phyloP scores from a whole-genome alignment of 2,888 invertebrate species.

The Nymphalis polychloros region DNA sequence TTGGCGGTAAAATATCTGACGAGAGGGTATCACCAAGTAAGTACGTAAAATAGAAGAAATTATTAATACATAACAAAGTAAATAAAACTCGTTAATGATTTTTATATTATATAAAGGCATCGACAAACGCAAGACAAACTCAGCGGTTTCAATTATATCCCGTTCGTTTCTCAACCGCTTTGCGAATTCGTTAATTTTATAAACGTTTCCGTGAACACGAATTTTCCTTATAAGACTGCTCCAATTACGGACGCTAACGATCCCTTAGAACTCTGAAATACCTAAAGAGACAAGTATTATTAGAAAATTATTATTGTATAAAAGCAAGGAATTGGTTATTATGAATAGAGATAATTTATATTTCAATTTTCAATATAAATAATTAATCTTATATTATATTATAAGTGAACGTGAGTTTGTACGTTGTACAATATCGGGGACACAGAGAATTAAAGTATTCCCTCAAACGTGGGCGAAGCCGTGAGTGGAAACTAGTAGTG shows the following conservation, averaged over 20 bases:
- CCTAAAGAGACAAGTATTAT: conserved; percentile 18
- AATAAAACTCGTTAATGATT: neutral
- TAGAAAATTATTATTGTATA: neutral
- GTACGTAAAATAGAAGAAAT: no score
- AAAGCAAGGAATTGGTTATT: neutral
- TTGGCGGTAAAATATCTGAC: no score
- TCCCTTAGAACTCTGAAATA: conserved; percentile 22
- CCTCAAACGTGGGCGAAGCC: no score
- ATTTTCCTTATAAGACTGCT: conserved; percentile 23
- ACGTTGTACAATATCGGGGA: no score
- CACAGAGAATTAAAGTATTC: no score
- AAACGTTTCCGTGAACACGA: conserved; percentile 18
- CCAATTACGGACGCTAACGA: conserved; percentile 28
- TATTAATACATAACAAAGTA: no score
- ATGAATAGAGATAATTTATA: neutral
- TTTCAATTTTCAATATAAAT: neutral
- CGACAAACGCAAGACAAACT: conserved; percentile 20
- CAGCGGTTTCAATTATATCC: conserved; percentile 19
- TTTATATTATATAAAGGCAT: conserved; percentile 13
- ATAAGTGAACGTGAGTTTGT: no score
- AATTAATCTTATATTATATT: neutral
- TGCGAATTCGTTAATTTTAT: conserved; percentile 27
- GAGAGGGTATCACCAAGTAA: no score
- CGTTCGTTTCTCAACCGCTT: conserved; percentile 22
- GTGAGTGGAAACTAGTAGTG: no score